Base-by-base conservation (phyloP, 1,140 invertebrate species). In the Orchestia grillus region DNA sequence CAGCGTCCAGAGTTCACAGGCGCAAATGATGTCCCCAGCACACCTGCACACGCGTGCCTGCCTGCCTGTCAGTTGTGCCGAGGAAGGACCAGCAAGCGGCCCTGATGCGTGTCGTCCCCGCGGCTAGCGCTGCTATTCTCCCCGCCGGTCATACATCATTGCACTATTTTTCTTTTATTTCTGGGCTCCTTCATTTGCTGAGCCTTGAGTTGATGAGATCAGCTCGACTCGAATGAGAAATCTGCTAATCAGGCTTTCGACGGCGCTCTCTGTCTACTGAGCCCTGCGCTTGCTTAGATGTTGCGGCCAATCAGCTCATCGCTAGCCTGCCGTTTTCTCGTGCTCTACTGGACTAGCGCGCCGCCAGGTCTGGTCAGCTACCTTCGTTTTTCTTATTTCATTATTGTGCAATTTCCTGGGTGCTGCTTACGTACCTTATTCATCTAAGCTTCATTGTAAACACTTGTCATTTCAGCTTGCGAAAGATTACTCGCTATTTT, bases 171-270 rank as follows among this genome's bases (percentile, higher is more conserved):
- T 94, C 92, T 94, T 94, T 94, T 94, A 94, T 94, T 94, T 40
- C 92, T 94, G 92, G 40, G 92, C 92, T 94, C 44, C 92, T 94
- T 94, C 92, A 94, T 94, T 94, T 94, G 92, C 44, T 45, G 44
- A 94, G 43, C 92, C 92, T 44, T 94, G 92, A 94, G 92, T 94
- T 94, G 92, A 94, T 94, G 92, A 94, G 92, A 94, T 94, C 92
- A 94, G 92, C 92, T 94, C 92, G 44, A 44, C 44, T 40, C 43
- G 92, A 94, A 94, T 94, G 92, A 94, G 92, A 94, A 94, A 94
- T 94, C 92, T 94, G 92, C 92, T 94, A 94, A 94, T 94, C 92
- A 94, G 92, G 92, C 92, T 94, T 45, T 94, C 43, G 92, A 94
- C 92, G 92, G 92, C 92, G 41, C 92, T 94, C 44, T 94, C 44